phyloP scores from a whole-genome alignment of 2,797 vertebrate species.

The Melanotaenia nigrans region DNA sequence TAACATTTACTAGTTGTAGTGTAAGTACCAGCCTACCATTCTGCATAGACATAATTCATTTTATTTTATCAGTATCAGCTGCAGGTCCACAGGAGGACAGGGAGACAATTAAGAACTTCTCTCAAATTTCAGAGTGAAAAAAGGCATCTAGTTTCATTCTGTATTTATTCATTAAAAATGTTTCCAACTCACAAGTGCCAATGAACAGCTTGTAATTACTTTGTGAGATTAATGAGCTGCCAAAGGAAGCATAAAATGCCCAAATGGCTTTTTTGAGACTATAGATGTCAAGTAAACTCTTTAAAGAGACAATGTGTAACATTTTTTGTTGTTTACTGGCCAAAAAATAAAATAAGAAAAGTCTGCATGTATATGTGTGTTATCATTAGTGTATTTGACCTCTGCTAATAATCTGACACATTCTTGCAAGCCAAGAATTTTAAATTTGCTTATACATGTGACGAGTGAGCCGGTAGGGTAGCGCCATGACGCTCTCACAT shows the following conservation, averaged over 20 bases:
- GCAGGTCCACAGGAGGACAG: neutral
- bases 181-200: neutral
- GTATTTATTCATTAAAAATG: neutral
- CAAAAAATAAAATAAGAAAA: too few species aligned
- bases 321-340: too few species aligned
- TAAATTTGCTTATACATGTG: too few species aligned
- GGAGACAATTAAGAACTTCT: neutral
- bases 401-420: too few species aligned
- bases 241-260: neutral
- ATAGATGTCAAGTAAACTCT: too few species aligned
- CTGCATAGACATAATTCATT: neutral
- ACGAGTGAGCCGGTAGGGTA: too few species aligned
- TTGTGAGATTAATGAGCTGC: neutral
- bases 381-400: too few species aligned
- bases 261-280: neutral
- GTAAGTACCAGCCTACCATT: neutral
- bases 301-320: too few species aligned
- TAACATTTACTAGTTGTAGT: neutral
- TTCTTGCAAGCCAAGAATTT: too few species aligned
- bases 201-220: neutral
- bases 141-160: neutral
- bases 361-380: too few species aligned
- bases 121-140: neutral
- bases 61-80: neutral
- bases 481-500: too few species aligned